phyloP scores from a whole-genome alignment of 2,113 vertebrate species.

The Saimiri boliviensis region DNA sequence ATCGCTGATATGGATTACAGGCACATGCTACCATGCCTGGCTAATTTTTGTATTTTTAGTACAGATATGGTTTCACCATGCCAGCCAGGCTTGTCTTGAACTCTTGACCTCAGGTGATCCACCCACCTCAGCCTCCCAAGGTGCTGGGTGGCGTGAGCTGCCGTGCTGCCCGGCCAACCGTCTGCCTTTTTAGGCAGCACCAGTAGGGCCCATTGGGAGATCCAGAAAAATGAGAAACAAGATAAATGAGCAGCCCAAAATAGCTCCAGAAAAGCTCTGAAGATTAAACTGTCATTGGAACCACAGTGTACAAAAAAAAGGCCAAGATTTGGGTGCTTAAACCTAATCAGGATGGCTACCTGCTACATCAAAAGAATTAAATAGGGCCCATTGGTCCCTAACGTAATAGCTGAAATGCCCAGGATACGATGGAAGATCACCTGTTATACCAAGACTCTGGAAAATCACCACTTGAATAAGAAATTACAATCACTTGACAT shows the following conservation, averaged over 20 bases:
- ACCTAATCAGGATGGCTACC: neutral
- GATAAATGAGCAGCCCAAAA: neutral
- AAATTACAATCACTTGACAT: neutral
- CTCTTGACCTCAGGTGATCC: too few relatives aligned
- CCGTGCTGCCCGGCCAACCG: fast-evolving
- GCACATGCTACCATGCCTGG: too few relatives aligned
- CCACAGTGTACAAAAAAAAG: neutral
- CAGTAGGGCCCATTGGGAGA: neutral
- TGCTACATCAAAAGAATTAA: neutral
- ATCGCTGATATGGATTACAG: too few relatives aligned
- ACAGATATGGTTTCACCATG: too few relatives aligned
- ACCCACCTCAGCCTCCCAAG: too few relatives aligned
- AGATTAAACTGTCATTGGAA: neutral
- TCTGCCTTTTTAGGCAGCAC: neutral
- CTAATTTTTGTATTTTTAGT: too few relatives aligned
- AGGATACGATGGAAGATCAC: neutral
- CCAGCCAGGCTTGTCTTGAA: too few relatives aligned
- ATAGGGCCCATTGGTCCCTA: neutral
- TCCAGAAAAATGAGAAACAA: neutral
- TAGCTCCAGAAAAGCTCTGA: neutral
- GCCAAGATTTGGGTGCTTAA: neutral
- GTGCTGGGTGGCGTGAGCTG: too few relatives aligned
- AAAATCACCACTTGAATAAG: neutral
- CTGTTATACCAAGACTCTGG: neutral
- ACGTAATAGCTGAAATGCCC: neutral